Conservation (phyloP, 2,113 vertebrate genomes). For the Nothobranchius kuhntae region DNA sequence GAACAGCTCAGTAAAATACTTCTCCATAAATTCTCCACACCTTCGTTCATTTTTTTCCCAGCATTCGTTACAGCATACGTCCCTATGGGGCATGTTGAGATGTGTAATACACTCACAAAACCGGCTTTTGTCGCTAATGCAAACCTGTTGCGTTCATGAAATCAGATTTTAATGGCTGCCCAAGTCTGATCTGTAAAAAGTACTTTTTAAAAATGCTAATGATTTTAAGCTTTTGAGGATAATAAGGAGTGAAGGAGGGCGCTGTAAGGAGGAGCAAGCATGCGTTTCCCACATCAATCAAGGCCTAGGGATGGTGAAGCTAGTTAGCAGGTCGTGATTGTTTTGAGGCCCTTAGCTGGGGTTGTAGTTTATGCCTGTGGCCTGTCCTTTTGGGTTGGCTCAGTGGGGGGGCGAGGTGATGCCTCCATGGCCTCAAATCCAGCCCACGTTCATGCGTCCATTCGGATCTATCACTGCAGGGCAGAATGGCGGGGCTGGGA, state of each 20-base stretch:
- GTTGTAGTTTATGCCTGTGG: constrained; percentile 68
- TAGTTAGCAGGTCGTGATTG: constrained; percentile 92
- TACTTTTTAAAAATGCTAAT: constrained; percentile 67
- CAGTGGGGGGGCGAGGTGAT: constrained; percentile 89
- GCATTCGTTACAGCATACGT: constrained; percentile 67
- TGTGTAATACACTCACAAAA: constrained; percentile 38
- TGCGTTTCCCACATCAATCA: constrained; percentile 99
- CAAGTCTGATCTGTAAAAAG: constrained; percentile 49
- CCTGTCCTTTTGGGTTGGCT: constrained; percentile 77
- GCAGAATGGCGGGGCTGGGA: constrained; percentile 74
- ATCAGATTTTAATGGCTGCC: constrained; percentile 71
- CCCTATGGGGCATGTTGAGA: constrained; percentile 19
- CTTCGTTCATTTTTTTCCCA: constrained; percentile 64
- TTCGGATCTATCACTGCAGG: constrained; percentile 98
- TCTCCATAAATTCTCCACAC: constrained; percentile 63
- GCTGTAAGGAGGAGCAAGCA: constrained; percentile 77
- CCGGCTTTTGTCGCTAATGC: constrained; percentile 16
- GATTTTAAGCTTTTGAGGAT: constrained; percentile 74
- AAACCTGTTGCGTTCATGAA: constrained; percentile 73
- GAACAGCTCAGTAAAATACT: constrained; percentile 53
- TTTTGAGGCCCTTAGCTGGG: constrained; percentile 84
- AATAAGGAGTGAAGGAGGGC: constrained; percentile 70
- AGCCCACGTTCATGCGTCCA: constrained; percentile 96
- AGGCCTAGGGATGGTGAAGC: constrained; percentile 88
- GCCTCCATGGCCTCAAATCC: constrained; percentile 87